Percentiles rank a stretch among this genome's conserved stretches.
Conservation (phyloP, 1,140 invertebrate genomes). For the Psix sp. region DNA sequence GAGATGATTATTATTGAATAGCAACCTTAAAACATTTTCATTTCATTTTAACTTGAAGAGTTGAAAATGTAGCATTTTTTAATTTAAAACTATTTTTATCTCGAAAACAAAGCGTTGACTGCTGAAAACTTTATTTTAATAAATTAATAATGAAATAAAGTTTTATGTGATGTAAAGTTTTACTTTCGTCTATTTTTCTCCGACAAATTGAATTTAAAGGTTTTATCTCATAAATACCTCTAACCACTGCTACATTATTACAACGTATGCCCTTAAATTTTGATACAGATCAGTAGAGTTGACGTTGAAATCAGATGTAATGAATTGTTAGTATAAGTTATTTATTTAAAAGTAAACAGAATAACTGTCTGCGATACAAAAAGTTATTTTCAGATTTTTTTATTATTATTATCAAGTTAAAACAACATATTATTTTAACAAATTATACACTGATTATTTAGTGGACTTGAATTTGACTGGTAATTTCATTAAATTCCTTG, state of each 20-base stretch:
- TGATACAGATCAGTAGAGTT: conserved; percentile 18
- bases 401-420: no score
- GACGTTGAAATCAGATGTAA: neutral
- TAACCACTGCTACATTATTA: conserved; percentile 21
- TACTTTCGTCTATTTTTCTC: conserved; percentile 29
- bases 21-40: no score
- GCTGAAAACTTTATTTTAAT: neutral
- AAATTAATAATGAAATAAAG: conserved; percentile 1
- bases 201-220: conserved; percentile 8
- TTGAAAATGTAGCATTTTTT: no score
- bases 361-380: neutral
- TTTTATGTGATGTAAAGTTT: conserved; percentile 15
- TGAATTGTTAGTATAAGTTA: conserved; percentile 1
- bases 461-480: no score
- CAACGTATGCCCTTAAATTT: conserved; percentile 13
- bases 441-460: no score
- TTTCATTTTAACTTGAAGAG: no score
- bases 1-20: no score
- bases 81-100: no score
- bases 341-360: no score
- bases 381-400: neutral
- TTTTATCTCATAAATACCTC: conserved; percentile 22
- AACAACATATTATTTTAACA: no score
- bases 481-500: no score
- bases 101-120: neutral